These are phyloP conservation scores for Gallinago nigripennis DNA, from an alignment of 2,797 vertebrate species.

Conservation along the genomic window DNA sequence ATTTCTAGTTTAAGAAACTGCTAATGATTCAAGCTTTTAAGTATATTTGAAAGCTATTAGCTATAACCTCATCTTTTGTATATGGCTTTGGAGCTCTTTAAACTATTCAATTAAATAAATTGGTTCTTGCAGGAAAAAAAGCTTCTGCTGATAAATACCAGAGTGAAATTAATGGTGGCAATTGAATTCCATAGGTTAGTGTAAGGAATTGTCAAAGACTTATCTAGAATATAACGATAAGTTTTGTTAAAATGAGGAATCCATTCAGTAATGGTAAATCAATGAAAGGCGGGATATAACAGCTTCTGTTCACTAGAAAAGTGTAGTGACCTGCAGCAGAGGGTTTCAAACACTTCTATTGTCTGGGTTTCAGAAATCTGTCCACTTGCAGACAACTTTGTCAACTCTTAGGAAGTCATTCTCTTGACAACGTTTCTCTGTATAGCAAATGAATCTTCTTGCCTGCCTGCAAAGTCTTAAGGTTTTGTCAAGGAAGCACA, in stretches of 20 bases:
- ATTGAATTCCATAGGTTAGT: slow-evolving; percentile 56
- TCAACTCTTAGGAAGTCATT: background rate
- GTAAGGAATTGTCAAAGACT: slow-evolving; percentile 41
- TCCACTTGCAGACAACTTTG: background rate
- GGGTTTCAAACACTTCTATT: background rate
- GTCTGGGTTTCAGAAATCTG: background rate
- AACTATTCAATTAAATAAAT: slow-evolving; percentile 66
- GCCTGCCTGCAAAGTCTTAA: background rate
- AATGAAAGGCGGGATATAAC: background rate
- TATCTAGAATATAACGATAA: slow-evolving; percentile 33
- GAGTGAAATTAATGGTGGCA: slow-evolving; percentile 51
- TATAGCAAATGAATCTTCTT: background rate
- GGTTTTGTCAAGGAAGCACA: background rate
- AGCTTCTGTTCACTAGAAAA: background rate
- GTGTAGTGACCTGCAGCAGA: background rate
- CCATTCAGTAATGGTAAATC: slow-evolving; percentile 33
- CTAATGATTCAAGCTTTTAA: slow-evolving; percentile 44
- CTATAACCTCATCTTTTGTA: slow-evolving; percentile 27
- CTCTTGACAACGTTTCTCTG: background rate
- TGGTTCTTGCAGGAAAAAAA: slow-evolving; percentile 51
- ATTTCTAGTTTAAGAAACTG: background rate
- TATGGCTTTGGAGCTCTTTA: slow-evolving; percentile 47
- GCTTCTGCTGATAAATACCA: slow-evolving; percentile 61
- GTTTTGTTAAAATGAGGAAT: slow-evolving; percentile 41
- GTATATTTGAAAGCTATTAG: slow-evolving; percentile 58